Evolutionary conservation across 1,140 invertebrate genomes (phyloP).

Genomic region (Drosophila tani): DNA sequence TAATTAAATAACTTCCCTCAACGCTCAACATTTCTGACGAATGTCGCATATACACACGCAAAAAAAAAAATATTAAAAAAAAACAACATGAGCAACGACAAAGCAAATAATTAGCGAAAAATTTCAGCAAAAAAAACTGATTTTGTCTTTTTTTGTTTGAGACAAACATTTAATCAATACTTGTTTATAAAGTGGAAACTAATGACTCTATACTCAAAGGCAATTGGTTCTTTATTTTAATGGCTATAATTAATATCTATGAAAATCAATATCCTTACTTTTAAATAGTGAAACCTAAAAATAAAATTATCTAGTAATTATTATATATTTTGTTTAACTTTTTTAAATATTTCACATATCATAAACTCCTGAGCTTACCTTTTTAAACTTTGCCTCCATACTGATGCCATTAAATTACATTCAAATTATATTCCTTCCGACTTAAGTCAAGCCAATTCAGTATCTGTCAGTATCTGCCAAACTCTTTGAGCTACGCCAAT

Average conservation of each 20-base stretch:
- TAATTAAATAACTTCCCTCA: conserved; percentile 38
- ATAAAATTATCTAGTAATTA: too few species aligned
- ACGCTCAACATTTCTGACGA: conserved; percentile 22
- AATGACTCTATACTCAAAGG: conserved; percentile 21
- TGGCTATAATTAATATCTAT: too few species aligned
- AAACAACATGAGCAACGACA: conserved; percentile 3
- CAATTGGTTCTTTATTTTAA: background rate
- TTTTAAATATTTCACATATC: background rate
- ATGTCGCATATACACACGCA: conserved; percentile 14
- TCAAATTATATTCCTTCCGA: background rate
- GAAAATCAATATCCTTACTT: too few species aligned
- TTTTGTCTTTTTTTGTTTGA: conserved; percentile 2
- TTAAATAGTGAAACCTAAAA: too few species aligned
- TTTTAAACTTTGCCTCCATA: background rate
- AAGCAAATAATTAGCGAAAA: conserved; percentile 41
- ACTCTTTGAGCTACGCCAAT: conserved; percentile 14
- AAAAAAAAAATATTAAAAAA: background rate
- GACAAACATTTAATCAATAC: conserved; percentile 26
- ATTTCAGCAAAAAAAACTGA: conserved; percentile 19
- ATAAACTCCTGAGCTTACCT: background rate
- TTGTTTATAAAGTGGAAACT: conserved; percentile 29
- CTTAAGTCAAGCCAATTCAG: background rate
- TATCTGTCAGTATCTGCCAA: background rate
- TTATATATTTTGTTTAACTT: background rate
- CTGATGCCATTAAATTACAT: background rate